Evolutionary conservation across 1,140 invertebrate genomes (phyloP).

Genomic region (Druon quercuslanigerum): DNA sequence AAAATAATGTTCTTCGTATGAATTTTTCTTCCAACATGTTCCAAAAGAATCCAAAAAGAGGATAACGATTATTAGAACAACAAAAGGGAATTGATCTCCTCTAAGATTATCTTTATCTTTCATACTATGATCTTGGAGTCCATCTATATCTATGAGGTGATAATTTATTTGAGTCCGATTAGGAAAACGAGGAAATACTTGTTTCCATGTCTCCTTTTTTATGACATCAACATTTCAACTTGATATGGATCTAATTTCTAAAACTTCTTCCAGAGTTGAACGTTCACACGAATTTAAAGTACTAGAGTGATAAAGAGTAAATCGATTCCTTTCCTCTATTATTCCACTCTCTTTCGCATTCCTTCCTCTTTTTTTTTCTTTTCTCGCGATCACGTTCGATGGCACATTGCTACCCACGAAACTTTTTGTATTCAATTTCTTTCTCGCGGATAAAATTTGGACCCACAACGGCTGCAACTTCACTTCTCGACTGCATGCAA

Average conservation of each 20-base stretch:
- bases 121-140: no score
- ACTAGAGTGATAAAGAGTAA: constrained; percentile 42
- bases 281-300: background rate
- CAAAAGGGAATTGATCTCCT: no score
- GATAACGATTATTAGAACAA: no score
- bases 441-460: background rate
- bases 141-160: no score
- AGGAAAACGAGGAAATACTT: no score
- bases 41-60: no score
- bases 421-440: constrained; percentile 14
- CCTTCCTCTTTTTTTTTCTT: constrained; percentile 16
- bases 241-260: background rate
- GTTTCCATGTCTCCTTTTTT: no score
- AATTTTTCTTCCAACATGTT: no score
- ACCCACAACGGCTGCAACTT: background rate
- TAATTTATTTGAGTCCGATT: no score
- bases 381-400: constrained; percentile 14
- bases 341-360: constrained; percentile 6
- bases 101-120: no score
- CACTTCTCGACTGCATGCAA: background rate
- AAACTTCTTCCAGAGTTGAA: background rate
- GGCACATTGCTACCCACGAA: background rate
- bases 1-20: no score
- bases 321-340: constrained; percentile 21
- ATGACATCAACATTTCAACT: no score